Evolutionary conservation across 2,888 invertebrate species (phyloP).

Genomic region (Ischnura elegans): DNA sequence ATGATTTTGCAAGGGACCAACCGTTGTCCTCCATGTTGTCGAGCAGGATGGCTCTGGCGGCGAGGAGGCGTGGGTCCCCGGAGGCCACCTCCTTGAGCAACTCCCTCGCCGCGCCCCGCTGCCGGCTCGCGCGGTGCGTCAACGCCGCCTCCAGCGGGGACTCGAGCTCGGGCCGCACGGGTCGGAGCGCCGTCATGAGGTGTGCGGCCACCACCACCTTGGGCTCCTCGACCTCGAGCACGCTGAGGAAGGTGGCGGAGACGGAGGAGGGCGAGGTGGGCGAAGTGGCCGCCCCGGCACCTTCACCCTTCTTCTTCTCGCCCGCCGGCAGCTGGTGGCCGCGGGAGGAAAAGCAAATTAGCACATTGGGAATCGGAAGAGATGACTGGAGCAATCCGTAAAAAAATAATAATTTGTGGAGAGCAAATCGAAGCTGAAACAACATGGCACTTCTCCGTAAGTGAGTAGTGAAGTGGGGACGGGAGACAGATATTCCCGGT

Average conservation of each 20-base stretch:
- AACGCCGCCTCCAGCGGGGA: constrained; percentile 90
- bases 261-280: constrained; percentile 45
- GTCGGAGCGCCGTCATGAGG: constrained; percentile 92
- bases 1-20: constrained; percentile 75
- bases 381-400: no score
- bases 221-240: constrained; percentile 92
- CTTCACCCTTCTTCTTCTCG: constrained; percentile 79
- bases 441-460: no score
- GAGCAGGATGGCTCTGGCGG: constrained; percentile 90
- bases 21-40: constrained; percentile 93
- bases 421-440: no score
- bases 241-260: constrained; percentile 79
- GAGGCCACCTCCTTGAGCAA: constrained; percentile 86
- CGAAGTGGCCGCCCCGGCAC: constrained; percentile 8
- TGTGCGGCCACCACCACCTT: constrained; percentile 93
- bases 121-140: constrained; percentile 81
- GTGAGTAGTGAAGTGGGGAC: no score
- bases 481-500: no score
- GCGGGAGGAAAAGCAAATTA: constrained; percentile 72
- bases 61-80: constrained; percentile 79
- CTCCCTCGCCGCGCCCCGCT: constrained; percentile 86
- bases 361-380: no score
- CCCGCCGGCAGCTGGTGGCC: constrained; percentile 82
- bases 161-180: constrained; percentile 91
- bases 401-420: no score